Conservation (phyloP, 2,888 invertebrate species). For the Yponomeuta sedellus region DNA sequence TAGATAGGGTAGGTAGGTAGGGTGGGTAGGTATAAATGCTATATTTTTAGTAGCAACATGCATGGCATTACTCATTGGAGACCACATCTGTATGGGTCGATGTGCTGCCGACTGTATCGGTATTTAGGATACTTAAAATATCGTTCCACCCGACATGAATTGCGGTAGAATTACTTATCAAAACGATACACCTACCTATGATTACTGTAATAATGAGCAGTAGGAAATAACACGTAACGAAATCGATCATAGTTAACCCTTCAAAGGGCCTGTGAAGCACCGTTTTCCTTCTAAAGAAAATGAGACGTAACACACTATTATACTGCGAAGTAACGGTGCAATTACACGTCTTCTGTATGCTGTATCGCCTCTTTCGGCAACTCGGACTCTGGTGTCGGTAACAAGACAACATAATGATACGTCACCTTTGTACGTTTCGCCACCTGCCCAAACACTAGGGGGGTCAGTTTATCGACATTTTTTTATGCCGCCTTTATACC, state of each 20-base stretch:
- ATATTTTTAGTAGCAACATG: too few relatives aligned
- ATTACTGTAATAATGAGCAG: constrained; percentile 7
- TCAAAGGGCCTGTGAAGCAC: constrained; percentile 11
- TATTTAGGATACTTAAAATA: not conserved
- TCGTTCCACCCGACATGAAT: not conserved
- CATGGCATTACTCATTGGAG: too few relatives aligned
- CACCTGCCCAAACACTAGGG: constrained; percentile 68
- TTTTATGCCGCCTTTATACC: too few relatives aligned
- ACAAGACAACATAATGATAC: constrained; percentile 75
- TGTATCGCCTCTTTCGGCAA: constrained; percentile 42
- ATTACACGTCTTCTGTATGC: constrained; percentile 59
- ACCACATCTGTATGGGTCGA: too few relatives aligned
- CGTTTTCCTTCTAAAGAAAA: constrained; percentile 27
- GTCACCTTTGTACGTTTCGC: constrained; percentile 67
- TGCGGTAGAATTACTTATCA: not conserved
- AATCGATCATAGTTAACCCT: constrained; percentile 14
- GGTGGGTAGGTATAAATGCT: too few relatives aligned
- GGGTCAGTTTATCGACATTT: constrained; percentile 27
- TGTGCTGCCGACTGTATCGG: not conserved
- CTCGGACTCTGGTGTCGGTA: constrained; percentile 30
- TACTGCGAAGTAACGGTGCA: constrained; percentile 43
- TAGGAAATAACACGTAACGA: constrained; percentile 2
- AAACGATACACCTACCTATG: not conserved
- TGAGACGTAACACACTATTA: constrained; percentile 36
- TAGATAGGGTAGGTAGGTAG: too few relatives aligned